Evolutionary conservation across 2,888 invertebrate species (phyloP).

Genomic region (Sialis lutaria): DNA sequence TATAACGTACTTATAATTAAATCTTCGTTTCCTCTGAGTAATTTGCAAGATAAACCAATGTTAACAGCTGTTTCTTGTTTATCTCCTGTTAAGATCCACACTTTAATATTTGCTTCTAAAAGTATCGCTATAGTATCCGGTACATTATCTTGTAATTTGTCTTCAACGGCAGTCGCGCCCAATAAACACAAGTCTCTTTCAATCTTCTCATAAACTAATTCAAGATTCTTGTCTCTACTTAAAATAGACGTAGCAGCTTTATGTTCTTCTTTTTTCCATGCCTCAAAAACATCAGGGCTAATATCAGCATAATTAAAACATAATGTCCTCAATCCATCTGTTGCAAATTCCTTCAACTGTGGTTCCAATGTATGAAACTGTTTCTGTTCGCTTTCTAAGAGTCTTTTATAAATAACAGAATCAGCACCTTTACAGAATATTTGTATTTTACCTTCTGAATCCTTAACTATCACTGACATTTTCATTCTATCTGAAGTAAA

Average conservation of each 20-base stretch:
- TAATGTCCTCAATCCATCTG: conserved; percentile 80
- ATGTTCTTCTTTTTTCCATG: conserved; percentile 76
- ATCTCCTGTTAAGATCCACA: conserved; percentile 98
- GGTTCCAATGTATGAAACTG: conserved; percentile 47
- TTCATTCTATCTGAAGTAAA: conserved; percentile 85
- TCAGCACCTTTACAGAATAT: conserved; percentile 71
- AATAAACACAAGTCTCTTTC: conserved; percentile 76
- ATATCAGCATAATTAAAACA: conserved; percentile 83
- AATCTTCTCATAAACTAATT: conserved; percentile 82
- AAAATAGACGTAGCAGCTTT: conserved; percentile 70
- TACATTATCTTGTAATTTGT: conserved; percentile 74
- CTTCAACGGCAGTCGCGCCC: conserved; percentile 97
- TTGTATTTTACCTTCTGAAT: conserved; percentile 60
- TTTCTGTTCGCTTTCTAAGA: conserved; percentile 32
- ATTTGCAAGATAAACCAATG: conserved; percentile 86
- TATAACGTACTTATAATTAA: no score
- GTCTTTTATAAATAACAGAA: conserved; percentile 72
- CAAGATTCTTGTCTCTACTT: conserved; percentile 72
- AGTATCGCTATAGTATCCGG: conserved; percentile 91
- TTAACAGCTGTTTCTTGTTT: conserved; percentile 99
- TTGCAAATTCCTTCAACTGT: conserved; percentile 87
- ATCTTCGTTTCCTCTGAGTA: conserved; percentile 38
- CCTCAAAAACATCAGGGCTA: conserved; percentile 56
- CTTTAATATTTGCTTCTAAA: conserved; percentile 80
- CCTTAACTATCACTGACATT: conserved; percentile 91